Evolutionary conservation across 2,797 vertebrate genomes (phyloP).

Genomic region (Liasis olivaceus): DNA sequence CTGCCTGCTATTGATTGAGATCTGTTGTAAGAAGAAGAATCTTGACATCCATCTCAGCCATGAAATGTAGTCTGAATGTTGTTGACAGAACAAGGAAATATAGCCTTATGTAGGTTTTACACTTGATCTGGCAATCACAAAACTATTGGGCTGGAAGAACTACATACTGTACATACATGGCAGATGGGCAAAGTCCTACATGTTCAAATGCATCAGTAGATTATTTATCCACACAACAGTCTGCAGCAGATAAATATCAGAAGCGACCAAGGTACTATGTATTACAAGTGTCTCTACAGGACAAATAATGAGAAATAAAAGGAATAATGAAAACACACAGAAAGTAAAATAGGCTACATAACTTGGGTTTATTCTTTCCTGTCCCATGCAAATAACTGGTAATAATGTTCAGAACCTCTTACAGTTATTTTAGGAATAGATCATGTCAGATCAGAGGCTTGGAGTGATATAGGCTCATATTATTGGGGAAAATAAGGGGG

Average conservation of each 20-base stretch:
- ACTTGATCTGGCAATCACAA: background rate
- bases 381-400: background rate
- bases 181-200: background rate
- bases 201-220: background rate
- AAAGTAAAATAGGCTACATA: background rate
- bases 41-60: conserved; percentile 55
- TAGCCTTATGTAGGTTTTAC: conserved; percentile 9
- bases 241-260: background rate
- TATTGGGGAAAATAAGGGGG: background rate
- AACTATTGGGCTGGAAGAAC: background rate
- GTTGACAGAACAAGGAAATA: conserved; percentile 48
- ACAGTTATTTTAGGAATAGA: background rate
- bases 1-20: conserved; percentile 60
- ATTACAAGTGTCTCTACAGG: background rate
- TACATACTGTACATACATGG: background rate
- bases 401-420: background rate
- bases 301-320: background rate
- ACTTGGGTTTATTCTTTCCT: background rate
- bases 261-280: background rate
- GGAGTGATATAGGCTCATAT: background rate
- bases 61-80: conserved; percentile 57
- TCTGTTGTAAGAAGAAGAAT: conserved; percentile 63
- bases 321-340: background rate
- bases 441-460: background rate
- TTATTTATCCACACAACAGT: background rate